Conservation (phyloP, 2,113 vertebrate species). For the Daphoenositta chrysoptera region DNA sequence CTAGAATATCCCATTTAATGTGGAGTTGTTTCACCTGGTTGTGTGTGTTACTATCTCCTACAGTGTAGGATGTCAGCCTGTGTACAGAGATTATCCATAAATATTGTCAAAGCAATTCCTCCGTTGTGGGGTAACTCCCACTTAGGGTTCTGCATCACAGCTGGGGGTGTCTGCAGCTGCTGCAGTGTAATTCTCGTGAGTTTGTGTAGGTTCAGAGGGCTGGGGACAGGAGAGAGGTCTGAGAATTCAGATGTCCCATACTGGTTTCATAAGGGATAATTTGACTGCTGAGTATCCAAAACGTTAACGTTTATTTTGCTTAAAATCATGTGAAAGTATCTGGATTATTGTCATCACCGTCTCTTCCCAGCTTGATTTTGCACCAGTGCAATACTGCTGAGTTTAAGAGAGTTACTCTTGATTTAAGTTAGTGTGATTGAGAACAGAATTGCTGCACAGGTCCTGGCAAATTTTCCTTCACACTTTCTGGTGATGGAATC, state of each 20-base stretch:
- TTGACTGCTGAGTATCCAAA: not conserved
- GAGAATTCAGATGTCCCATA: not conserved
- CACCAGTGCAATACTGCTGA: not conserved
- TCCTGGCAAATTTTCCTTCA: not conserved
- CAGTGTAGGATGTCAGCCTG: not conserved
- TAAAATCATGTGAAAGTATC: not conserved
- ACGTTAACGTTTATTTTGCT: not conserved
- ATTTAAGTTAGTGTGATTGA: not conserved
- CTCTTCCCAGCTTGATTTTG: not conserved
- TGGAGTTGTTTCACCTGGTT: not conserved
- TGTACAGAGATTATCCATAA: not conserved
- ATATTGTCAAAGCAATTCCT: not conserved
- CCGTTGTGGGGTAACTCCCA: accelerated
- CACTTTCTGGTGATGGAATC: not conserved
- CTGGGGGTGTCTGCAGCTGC: not conserved
- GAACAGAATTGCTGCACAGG: not conserved
- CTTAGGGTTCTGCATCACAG: not conserved
- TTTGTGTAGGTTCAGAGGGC: not conserved
- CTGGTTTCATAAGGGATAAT: not conserved
- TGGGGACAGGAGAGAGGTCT: not conserved
- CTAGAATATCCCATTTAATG: not conserved
- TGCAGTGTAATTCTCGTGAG: not conserved
- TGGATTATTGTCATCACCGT: not conserved
- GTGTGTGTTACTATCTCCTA: accelerated
- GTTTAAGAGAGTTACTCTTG: not conserved